Evolutionary conservation across 2,113 vertebrate genomes (phyloP), one percentile per base, ranked within the genome.

Genomic region (Proterorhinus semilunaris): DNA sequence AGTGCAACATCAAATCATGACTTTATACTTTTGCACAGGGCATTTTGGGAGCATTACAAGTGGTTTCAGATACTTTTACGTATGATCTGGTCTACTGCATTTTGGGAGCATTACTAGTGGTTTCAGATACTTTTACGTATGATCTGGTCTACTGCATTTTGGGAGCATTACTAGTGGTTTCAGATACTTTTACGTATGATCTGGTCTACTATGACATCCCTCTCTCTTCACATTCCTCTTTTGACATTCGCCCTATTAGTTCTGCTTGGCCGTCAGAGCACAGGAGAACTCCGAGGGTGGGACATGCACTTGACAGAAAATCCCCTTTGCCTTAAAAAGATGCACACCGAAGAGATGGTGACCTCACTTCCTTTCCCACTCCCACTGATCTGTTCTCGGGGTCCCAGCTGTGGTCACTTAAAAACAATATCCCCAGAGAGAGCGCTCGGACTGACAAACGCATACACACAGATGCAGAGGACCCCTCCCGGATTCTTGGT

Each of bases 381-480:
- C 84, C 78, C 83, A 78, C 51, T 55, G 72, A 83, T 82, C 74
- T 71, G 78, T 65, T 71, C 65, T 77, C 78, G 80, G 71, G 73
- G 81, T 84, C 84, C 87, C 90, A 92, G 87, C 89, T 91, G 89
- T 82, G 80, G 78, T 86, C 71, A 74, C 83, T 87, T 86, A 73
- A 74, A 73, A 78, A 76, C 68, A 79, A 27, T 53, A 66, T 74
- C 86, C 84, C 82, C 52, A 64, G 85, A 74, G 88, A 82, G 88
- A 82, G 80, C 76, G 48, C 62, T 50, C 53, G 62, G 68, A 74
- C 63, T 77, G 75, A 70, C 69, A 68, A 15, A 64, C 61, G 83
- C 71, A 36, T 65, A 74, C 73, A 75, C 59, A 81, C 76, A 87
- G 72, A 86, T 79, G 78, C 72, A 87, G 57, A 48, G 80, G 71